Evolutionary conservation across 2,113 vertebrate species (phyloP).

Genomic region (Syngnathus scovelli): DNA sequence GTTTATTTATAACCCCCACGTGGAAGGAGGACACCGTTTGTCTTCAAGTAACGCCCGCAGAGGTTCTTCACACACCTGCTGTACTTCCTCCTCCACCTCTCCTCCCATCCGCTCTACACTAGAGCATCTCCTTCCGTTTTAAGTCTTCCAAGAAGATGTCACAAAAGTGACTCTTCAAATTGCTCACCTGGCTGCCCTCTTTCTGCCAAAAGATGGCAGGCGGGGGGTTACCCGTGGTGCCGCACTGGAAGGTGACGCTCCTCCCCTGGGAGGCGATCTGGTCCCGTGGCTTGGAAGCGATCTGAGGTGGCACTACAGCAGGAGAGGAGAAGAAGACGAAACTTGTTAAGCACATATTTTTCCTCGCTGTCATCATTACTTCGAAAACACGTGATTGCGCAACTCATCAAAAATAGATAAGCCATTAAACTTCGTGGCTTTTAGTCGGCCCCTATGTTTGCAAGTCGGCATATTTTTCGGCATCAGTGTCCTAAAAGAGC

Average conservation of each 20-base stretch:
- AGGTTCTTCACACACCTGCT: conserved; percentile 52
- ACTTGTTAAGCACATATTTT: background rate
- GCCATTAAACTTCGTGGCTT: conserved; percentile 2
- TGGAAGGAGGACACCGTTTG: conserved; percentile 38
- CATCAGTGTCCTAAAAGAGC: no score
- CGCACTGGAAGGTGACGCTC: conserved; percentile 86
- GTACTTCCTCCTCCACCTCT: conserved; percentile 30
- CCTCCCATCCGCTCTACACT: background rate
- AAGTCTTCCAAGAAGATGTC: conserved; percentile 23
- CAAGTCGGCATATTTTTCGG: background rate
- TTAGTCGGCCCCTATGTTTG: background rate
- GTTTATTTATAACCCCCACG: conserved; percentile 34
- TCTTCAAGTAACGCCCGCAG: conserved; percentile 42
- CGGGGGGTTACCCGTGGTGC: conserved; percentile 92
- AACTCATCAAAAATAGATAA: background rate
- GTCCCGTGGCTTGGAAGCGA: conserved; percentile 86
- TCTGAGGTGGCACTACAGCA: conserved; percentile 85
- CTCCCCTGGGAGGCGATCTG: conserved; percentile 90
- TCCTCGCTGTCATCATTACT: background rate
- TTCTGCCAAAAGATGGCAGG: conserved; percentile 99
- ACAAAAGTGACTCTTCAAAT: conserved; percentile 3
- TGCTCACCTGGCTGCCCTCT: conserved; percentile 92
- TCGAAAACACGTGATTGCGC: background rate
- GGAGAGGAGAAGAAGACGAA: conserved; percentile 43
- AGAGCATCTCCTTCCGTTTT: background rate